Base-by-base conservation (phyloP, 2,797 vertebrate species). In the Coccyzus lansbergi region DNA sequence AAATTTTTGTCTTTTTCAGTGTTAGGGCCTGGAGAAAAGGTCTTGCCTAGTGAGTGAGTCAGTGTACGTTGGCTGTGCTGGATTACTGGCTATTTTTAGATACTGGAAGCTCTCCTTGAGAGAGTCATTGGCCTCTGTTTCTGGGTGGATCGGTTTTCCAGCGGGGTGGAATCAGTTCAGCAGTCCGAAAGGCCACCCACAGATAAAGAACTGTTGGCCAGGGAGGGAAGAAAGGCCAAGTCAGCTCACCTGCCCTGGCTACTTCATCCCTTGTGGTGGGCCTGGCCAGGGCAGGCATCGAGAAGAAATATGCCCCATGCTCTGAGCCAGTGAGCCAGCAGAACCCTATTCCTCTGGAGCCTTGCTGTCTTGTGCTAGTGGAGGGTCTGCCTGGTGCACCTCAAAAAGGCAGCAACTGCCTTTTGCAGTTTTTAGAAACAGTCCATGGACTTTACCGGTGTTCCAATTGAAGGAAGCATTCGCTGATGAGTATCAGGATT, bases 1-100 rank as follows among this genome's bases (percentile, higher is more conserved):
- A n/a, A n/a, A 53, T 9, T 65, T 62, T 56, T 40, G 46, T 36
- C 12, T 28, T 34, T 46, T 70, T 80, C 71, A 31, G 36, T 10
- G 2, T 88, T 63, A 65, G 60, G 49, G 76, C 52, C 59, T 68
- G 77, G 51, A 89, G 71, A 44, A 82, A 53, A 87, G 52, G 48
- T 55, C 55, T 51, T 36, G 52, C 65, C 75, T 76, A 59, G 38
- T 0, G 7, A 49, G 34, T 6, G 2, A 88, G 44, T 25, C 15
- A 53, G 48, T 3, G 2, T 64, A 6, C 52, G 36, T 48, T 64
- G 52, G 46, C 74, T 59, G 51, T 52, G 46, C 31, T 69, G 67
- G 48, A 18, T 40, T 59, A 81, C 31, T 12, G 52, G 60, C 18
- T 95, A 52, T 88, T 95, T 93, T 95, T 82, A 83, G 74, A 42